Evolutionary conservation across 2,888 invertebrate genomes (phyloP), one percentile per base, ranked within the genome.

Genomic region (Chrysina gloriosa): DNA sequence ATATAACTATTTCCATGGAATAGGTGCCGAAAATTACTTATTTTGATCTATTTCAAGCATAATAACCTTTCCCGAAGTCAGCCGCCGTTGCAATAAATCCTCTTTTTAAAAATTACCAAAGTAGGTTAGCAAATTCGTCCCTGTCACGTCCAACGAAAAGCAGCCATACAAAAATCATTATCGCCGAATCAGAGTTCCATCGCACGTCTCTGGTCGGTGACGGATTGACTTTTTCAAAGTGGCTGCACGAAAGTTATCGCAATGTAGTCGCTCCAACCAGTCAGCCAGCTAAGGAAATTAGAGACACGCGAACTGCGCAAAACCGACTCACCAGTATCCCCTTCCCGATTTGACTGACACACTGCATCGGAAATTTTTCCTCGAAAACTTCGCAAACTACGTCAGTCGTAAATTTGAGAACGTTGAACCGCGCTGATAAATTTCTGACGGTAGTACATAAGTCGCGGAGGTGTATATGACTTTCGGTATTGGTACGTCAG

Each of bases 181-280:
- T 52, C 52, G 31, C 19, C n/a, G 16, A 19, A 52, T 7, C 29
- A 29, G 52, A 9, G 16, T 31, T 16, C 31, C 31, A 29, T 52
- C 52, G 19, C 52, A 9, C 31, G 31, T 19, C 11, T 4, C 7
- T 9, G 25, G 14, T 29, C 16, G 7, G 31, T 52, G 52, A 52
- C 31, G 31, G 52, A 52, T 52, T 52, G 52, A 52, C 52, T 52
- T 52, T n/a, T 31, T 52, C 52, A 52, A 52, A 52, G 52, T 52
- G 31, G 52, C 31, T 52, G 52, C 52, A 52, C 29, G 52, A 52
- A 52, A 52, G 31, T 52, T 52, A 52, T 52, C 52, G 52, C 52
- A 31, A 52, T 52, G n/a, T 21, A 21, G 31, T 16, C 31, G 9
- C 45, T n/a, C n/a, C n/a, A n/a, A n/a, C n/a, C n/a, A n/a, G n/a